Evolutionary conservation across 2,797 vertebrate genomes (phyloP).

Genomic region (Gambelia wislizenii): DNA sequence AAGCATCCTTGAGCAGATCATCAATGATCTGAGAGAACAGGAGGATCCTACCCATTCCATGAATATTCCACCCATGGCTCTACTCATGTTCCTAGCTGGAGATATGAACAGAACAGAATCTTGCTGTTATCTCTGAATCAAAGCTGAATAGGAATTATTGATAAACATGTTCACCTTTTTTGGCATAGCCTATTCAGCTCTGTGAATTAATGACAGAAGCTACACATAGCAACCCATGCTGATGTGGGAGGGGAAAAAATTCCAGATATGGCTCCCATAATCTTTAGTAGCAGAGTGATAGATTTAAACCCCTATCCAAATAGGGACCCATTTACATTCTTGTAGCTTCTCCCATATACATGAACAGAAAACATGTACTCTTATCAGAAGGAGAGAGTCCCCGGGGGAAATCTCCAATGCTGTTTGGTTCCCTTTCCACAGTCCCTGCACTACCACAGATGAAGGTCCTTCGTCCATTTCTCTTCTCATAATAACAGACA

Average conservation of each 20-base stretch:
- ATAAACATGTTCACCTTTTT: background rate
- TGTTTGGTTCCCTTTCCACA: background rate
- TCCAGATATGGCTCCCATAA: background rate
- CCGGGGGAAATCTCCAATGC: background rate
- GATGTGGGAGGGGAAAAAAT: background rate
- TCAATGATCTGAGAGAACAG: no score
- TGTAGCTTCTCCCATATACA: background rate
- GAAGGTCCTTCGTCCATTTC: background rate
- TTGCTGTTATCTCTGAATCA: no score
- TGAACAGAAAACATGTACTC: background rate
- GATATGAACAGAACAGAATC: background rate
- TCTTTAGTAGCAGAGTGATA: background rate
- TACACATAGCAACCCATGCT: background rate
- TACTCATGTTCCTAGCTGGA: background rate
- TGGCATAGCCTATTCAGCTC: background rate
- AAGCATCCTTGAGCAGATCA: no score
- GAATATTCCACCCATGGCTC: no score
- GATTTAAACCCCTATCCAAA: background rate
- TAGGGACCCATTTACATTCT: background rate
- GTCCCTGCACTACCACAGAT: background rate
- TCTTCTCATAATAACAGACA: background rate
- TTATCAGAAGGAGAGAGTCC: background rate
- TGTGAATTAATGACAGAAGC: background rate
- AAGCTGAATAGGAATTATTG: no score
- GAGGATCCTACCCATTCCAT: no score